Evolutionary conservation across 2,113 vertebrate species (phyloP).

Genomic region (Callocephalon fimbriatum): DNA sequence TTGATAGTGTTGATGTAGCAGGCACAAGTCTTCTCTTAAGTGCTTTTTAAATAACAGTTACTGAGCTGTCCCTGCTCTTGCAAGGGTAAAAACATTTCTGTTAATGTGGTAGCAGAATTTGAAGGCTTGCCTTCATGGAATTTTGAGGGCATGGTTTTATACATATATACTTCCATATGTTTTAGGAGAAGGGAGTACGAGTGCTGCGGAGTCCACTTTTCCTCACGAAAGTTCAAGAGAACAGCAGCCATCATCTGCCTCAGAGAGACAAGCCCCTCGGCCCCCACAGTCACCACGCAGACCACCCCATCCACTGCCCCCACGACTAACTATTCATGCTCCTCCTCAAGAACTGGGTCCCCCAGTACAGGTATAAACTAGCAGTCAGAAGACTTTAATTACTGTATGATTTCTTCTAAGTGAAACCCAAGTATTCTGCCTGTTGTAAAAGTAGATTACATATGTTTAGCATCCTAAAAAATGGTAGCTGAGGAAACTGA

Average conservation of each 20-base stretch:
- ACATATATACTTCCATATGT: neutral
- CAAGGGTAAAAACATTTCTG: neutral
- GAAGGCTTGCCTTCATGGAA: neutral
- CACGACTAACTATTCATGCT: conserved; percentile 90
- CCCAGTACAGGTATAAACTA: conserved; percentile 82
- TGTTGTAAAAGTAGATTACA: neutral
- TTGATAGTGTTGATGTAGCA: neutral
- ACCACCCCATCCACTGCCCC: conserved; percentile 86
- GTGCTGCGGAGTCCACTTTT: conserved; percentile 82
- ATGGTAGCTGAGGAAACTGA: neutral
- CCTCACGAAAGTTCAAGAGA: conserved; percentile 86
- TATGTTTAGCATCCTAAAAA: neutral
- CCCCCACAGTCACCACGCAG: conserved; percentile 90
- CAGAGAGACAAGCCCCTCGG: conserved; percentile 83
- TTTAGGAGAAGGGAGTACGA: conserved; percentile 82
- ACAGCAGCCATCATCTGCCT: conserved; percentile 86
- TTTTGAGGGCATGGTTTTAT: neutral
- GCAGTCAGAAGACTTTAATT: neutral
- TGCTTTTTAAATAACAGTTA: neutral
- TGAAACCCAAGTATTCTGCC: neutral
- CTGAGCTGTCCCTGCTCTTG: neutral
- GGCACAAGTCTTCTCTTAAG: neutral
- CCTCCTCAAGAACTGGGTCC: conserved; percentile 89
- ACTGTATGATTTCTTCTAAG: neutral
- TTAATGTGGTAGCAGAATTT: neutral